Conservation (phyloP, 1,140 invertebrate species). For the Babylonia areolata region DNA sequence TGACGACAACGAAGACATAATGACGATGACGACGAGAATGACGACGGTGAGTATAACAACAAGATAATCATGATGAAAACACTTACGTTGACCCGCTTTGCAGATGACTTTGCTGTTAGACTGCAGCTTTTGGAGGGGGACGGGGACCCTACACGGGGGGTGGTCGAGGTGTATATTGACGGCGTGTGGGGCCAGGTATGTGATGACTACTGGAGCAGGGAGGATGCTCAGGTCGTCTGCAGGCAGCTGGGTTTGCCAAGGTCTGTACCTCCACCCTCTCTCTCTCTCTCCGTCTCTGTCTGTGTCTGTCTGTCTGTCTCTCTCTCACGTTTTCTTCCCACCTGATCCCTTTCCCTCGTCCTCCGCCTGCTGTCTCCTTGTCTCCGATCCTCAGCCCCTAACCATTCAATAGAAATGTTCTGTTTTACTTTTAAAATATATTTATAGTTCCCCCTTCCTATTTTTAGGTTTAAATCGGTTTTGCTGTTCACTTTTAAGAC, state of each 20-base stretch:
- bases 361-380: not conserved
- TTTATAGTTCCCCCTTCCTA: no score
- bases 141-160: not conserved
- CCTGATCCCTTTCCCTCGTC: not conserved
- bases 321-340: not conserved
- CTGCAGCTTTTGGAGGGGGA: not conserved
- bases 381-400: not conserved
- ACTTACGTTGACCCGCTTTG: constrained; percentile 12
- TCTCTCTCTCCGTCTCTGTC: not conserved
- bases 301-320: not conserved
- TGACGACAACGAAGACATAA: not conserved
- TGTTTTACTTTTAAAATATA: no score
- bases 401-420: no score
- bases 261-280: not conserved
- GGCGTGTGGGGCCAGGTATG: constrained; percentile 34
- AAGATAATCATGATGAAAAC: not conserved
- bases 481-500: no score
- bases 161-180: constrained; percentile 19
- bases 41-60: not conserved
- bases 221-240: constrained; percentile 31
- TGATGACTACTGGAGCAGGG: constrained; percentile 22
- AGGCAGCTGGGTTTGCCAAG: constrained; percentile 12
- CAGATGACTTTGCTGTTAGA: not conserved
- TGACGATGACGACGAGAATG: not conserved
- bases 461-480: no score